Conservation (phyloP, 2,113 vertebrate species). For the Enhydra lutris region DNA sequence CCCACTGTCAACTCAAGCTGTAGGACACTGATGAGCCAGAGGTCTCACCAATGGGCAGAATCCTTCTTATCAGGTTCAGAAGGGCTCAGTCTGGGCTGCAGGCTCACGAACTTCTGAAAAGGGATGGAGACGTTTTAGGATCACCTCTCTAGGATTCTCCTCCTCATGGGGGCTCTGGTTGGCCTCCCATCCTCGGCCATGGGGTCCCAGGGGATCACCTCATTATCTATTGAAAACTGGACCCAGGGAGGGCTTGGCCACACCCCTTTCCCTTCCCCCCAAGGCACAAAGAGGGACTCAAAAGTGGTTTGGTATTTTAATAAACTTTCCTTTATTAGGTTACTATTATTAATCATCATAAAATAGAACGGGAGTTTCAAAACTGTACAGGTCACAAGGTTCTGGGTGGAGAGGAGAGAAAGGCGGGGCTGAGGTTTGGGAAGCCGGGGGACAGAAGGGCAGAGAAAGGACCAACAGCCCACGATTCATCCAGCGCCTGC, state of each 20-base stretch:
- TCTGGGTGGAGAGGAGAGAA: slow-evolving; percentile 27
- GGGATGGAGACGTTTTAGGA: not conserved
- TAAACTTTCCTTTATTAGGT: slow-evolving; percentile 91
- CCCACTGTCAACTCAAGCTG: not conserved
- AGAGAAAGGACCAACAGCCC: not conserved
- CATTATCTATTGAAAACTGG: not conserved
- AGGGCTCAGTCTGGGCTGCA: not conserved
- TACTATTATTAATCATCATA: slow-evolving; percentile 90
- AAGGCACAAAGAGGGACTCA: not conserved
- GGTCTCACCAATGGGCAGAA: rapidly evolving
- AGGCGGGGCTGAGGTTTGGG: not conserved
- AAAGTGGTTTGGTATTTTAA: slow-evolving; percentile 82
- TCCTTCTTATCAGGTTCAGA: not conserved
- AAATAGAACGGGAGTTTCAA: slow-evolving; percentile 86
- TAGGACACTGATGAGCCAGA: not conserved
- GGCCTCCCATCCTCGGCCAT: not conserved
- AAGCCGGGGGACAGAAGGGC: not conserved
- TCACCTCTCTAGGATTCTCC: not conserved
- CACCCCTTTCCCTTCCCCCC: not conserved
- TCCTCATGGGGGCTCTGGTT: not conserved
- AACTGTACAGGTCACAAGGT: slow-evolving; percentile 84
- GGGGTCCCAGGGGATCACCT: too few relatives aligned
- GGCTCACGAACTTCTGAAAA: not conserved
- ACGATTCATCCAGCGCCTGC: not conserved
- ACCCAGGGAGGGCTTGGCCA: not conserved